Evolutionary conservation across 2,113 vertebrate species (phyloP).

Genomic region (Otolemur garnettii): DNA sequence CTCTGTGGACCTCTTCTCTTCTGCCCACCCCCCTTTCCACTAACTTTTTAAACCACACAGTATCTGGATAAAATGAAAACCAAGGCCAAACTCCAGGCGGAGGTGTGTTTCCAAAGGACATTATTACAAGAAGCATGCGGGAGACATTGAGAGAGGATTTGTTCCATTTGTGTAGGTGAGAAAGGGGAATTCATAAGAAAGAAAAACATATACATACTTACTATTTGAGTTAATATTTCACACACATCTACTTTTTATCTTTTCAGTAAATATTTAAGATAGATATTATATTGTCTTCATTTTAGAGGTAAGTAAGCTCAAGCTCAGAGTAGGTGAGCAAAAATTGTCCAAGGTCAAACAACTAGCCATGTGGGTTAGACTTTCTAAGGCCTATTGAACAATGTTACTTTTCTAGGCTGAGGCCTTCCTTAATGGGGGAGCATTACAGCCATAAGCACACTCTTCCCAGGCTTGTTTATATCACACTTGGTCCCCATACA

Average conservation of each 20-base stretch:
- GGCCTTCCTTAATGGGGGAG: not conserved
- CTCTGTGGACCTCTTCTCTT: not conserved
- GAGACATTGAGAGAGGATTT: not conserved
- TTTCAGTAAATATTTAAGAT: not conserved
- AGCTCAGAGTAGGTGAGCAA: not conserved
- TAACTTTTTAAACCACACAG: not conserved
- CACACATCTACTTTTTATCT: not conserved
- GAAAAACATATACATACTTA: not conserved
- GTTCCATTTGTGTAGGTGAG: not conserved
- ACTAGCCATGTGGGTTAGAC: not conserved
- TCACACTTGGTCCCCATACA: not conserved
- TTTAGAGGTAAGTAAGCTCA: not conserved
- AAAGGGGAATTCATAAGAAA: not conserved
- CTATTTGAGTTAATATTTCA: not conserved
- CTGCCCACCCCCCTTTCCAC: not conserved
- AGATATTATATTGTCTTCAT: not conserved
- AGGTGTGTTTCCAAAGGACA: not conserved
- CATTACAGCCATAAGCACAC: not conserved
- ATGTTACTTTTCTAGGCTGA: not conserved
- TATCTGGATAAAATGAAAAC: conserved; percentile 29
- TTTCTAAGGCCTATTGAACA: not conserved
- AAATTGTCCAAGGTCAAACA: not conserved
- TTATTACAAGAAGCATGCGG: not conserved
- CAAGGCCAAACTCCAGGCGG: not conserved
- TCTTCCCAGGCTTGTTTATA: not conserved